Conservation (phyloP, 2,113 vertebrate species). For the Struthio camelus region DNA sequence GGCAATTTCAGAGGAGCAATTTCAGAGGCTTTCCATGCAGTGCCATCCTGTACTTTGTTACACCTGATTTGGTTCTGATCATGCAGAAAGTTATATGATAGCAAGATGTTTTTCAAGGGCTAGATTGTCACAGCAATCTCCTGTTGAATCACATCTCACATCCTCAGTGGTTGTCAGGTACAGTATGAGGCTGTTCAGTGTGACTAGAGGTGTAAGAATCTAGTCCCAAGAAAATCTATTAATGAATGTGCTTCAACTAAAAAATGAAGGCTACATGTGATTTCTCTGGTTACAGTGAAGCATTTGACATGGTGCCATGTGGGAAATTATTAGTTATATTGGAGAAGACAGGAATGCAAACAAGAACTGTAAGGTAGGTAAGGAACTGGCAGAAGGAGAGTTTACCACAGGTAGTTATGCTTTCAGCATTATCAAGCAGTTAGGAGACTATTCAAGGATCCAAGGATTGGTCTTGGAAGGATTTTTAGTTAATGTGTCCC, state of each 20-base stretch:
- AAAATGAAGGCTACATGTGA: not conserved
- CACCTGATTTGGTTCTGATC: not conserved
- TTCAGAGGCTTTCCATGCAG: not conserved
- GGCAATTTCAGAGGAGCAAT: not conserved
- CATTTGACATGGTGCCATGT: not conserved
- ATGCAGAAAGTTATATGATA: not conserved
- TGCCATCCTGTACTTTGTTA: not conserved
- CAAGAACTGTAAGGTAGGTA: not conserved
- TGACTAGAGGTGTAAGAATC: not conserved
- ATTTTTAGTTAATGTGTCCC: not conserved
- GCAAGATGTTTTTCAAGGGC: not conserved
- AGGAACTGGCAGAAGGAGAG: not conserved
- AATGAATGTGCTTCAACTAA: not conserved
- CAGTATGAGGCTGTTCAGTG: not conserved
- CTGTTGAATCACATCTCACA: not conserved
- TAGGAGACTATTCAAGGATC: not conserved
- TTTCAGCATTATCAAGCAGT: not conserved
- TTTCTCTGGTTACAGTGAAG: not conserved
- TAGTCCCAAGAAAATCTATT: not conserved
- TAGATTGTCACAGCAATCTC: rapidly evolving
- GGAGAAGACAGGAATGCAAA: not conserved
- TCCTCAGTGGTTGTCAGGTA: not conserved
- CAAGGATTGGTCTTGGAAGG: not conserved
- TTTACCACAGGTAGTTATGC: not conserved
- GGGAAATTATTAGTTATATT: not conserved